Conservation (phyloP, 2,797 vertebrate genomes). For the Spinibarbus caldwelli region DNA sequence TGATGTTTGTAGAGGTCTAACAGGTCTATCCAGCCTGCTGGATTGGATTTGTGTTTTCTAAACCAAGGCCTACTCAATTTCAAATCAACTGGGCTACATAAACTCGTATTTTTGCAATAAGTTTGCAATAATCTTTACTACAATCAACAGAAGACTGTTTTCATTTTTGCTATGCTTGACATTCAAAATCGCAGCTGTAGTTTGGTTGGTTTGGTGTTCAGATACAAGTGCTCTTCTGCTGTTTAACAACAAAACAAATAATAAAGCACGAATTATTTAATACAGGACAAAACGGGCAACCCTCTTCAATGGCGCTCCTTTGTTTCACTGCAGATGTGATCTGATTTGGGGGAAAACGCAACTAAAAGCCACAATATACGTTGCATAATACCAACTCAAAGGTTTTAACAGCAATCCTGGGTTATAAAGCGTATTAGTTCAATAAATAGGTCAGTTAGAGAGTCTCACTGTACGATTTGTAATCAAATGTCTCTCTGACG, state of each 20-base stretch:
- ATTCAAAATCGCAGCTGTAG: neutral
- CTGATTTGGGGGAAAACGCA: neutral
- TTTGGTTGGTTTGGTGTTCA: neutral
- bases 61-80: neutral
- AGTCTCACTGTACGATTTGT: neutral
- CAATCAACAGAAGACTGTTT: neutral
- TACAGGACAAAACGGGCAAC: neutral
- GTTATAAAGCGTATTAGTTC: neutral
- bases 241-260: neutral
- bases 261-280: neutral
- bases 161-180: neutral
- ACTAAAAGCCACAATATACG: neutral
- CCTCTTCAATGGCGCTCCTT: neutral
- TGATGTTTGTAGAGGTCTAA: neutral
- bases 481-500: neutral
- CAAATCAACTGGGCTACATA: neutral
- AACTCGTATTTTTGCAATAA: neutral
- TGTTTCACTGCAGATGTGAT: neutral
- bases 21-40: slow-evolving; percentile 56
- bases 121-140: neutral
- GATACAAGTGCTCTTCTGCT: slow-evolving; percentile 6
- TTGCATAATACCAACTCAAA: neutral
- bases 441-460: slow-evolving; percentile 36
- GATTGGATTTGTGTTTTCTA: slow-evolving; percentile 28
- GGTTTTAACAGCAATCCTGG: neutral